These are phyloP conservation scores for Clanis bilineata DNA, from an alignment of 2,888 invertebrate species.

Conservation along the genomic window DNA sequence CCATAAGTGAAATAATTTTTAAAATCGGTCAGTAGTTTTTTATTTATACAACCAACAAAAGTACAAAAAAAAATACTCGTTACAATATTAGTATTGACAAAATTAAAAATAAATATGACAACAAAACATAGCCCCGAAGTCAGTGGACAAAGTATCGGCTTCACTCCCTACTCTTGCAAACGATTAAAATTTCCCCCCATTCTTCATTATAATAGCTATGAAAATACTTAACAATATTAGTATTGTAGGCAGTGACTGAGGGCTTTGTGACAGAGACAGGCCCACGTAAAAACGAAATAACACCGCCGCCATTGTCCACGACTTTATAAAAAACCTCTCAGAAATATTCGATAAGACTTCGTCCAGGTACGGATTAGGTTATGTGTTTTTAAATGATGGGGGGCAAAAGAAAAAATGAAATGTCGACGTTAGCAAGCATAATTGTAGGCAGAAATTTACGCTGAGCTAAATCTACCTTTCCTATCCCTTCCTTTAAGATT, in stretches of 20 bases:
- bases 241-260: slow-evolving; percentile 36
- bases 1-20: no score
- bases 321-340: slow-evolving; percentile 38
- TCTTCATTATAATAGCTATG: slow-evolving; percentile 25
- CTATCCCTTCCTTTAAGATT: no score
- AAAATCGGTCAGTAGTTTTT: no score
- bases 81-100: no score
- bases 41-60: no score
- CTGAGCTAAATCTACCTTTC: no score
- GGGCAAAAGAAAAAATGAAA: not conserved
- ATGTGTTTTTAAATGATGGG: not conserved
- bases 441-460: no score
- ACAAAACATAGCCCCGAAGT: not conserved
- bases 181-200: not conserved
- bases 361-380: slow-evolving; percentile 22
- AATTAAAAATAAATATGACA: not conserved
- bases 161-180: slow-evolving; percentile 1
- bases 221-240: slow-evolving; percentile 46
- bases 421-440: no score
- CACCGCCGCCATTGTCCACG: slow-evolving; percentile 37
- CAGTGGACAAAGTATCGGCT: not conserved
- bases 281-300: slow-evolving; percentile 37
- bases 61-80: no score
- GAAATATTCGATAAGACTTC: slow-evolving; percentile 40
- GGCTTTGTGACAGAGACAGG: slow-evolving; percentile 46